Evolutionary conservation across 2,888 invertebrate species (phyloP), one percentile per base, ranked within the genome.

Genomic region (Nomada hirtipes): DNA sequence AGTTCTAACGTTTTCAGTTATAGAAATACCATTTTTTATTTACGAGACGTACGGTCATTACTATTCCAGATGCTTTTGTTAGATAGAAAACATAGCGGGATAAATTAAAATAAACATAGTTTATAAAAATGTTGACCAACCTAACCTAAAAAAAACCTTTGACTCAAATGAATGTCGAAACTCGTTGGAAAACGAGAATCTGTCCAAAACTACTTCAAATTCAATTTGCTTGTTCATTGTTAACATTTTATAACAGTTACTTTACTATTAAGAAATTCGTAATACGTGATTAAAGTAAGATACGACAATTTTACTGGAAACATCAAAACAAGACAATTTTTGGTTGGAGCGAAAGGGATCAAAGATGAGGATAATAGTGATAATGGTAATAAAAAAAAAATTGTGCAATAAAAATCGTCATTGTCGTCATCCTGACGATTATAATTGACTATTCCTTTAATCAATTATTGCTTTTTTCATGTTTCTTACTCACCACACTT

Each of bases 401-500:
- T 65, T 15, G 29, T 65, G 42, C 13, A 53, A 76, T 65, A 74
- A 79, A 74, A 68, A 73, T 74, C 18, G 36, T 80, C 73, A 73
- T 80, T 59, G 57, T 63, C 79, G 59, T 81, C 68, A 79, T 74
- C 23, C n/a, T 61, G 20, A 68, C 65, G 67, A 79, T 74, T 74
- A 47, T 61, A 79, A 75, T 65, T 75, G 75, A 79, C 71, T 76
- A 75, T 68, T 75, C 65, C 29, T 84, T 76, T 67, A 61, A 72
- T 81, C 76, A 79, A 77, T 77, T 61, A 80, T 85, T 78, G 77
- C 78, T 76, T 82, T 84, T 84, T 75, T 87, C 76, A 65, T 86
- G 55, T 85, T 84, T 70, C 57, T 86, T 92, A 95, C 95, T 95
- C 92, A 95, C 94, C 94, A 96, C 96, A 92, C 96, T 95, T 90